Evolutionary conservation across 1,140 invertebrate species (phyloP).

Genomic region (Aradophagus sp.): DNA sequence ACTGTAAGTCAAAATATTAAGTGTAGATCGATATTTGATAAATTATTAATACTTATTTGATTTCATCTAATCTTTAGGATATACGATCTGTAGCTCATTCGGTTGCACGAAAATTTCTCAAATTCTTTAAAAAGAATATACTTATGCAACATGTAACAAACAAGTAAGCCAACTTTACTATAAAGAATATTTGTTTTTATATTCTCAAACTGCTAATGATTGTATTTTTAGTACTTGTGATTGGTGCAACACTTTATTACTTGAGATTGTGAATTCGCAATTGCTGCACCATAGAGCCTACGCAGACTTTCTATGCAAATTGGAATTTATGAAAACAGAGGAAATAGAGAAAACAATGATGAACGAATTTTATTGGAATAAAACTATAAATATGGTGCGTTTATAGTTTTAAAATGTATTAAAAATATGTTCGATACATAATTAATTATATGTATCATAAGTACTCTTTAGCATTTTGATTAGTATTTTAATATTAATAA

Average conservation of each 20-base stretch:
- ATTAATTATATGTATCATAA: too few relatives aligned
- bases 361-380: conserved; percentile 66
- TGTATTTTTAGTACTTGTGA: conserved; percentile 56
- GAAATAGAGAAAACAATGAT: conserved; percentile 59
- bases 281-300: conserved; percentile 60
- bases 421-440: too few relatives aligned
- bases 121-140: conserved; percentile 47
- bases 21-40: too few relatives aligned
- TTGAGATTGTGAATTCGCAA: conserved; percentile 68
- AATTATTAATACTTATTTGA: too few relatives aligned
- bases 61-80: conserved; percentile 44
- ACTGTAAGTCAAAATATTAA: not conserved
- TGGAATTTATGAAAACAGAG: conserved; percentile 54
- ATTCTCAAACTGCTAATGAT: not conserved
- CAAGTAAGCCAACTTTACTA: conserved; percentile 35
- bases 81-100: conserved; percentile 53
- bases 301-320: conserved; percentile 61
- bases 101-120: conserved; percentile 52
- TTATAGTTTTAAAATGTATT: not conserved
- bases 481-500: too few relatives aligned
- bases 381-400: conserved; percentile 64
- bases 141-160: conserved; percentile 20
- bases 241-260: conserved; percentile 63
- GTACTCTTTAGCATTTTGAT: too few relatives aligned
- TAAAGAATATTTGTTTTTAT: not conserved